Evolutionary conservation across 2,113 vertebrate genomes (phyloP).

Genomic region (Tragulus kanchil): DNA sequence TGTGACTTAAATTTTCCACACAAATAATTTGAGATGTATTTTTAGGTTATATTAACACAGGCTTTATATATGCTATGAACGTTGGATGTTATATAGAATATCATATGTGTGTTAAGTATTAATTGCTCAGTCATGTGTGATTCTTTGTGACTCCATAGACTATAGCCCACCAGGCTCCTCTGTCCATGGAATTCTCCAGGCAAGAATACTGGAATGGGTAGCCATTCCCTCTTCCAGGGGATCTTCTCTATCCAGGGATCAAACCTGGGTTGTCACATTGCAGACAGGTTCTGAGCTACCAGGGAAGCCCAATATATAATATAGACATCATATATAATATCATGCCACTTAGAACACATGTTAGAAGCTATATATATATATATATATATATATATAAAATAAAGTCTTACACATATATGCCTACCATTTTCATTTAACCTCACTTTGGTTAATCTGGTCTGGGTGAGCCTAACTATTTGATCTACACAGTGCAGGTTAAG

Average conservation of each 20-base stretch:
- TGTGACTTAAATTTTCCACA: not conserved
- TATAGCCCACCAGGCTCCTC: not conserved
- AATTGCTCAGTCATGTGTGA: fast-evolving
- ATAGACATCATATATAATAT: not conserved
- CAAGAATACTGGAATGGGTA: not conserved
- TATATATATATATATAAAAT: not conserved
- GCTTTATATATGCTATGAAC: not conserved
- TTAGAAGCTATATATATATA: not conserved
- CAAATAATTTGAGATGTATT: conserved; percentile 13
- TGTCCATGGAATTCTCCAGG: not conserved
- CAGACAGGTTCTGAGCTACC: not conserved
- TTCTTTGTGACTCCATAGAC: not conserved
- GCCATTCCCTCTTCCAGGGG: not conserved
- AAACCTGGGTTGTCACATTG: not conserved
- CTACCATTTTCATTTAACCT: not conserved
- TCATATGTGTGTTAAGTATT: not conserved
- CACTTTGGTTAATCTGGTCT: not conserved
- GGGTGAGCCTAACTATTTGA: not conserved
- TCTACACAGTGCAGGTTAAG: not conserved
- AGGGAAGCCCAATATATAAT: not conserved
- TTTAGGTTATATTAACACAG: not conserved
- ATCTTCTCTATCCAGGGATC: not conserved
- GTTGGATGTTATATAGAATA: not conserved
- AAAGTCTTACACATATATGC: not conserved
- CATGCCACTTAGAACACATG: not conserved